These are phyloP conservation scores for Xestia rhomboidea DNA, from an alignment of 2,888 invertebrate species.

Conservation along the genomic window DNA sequence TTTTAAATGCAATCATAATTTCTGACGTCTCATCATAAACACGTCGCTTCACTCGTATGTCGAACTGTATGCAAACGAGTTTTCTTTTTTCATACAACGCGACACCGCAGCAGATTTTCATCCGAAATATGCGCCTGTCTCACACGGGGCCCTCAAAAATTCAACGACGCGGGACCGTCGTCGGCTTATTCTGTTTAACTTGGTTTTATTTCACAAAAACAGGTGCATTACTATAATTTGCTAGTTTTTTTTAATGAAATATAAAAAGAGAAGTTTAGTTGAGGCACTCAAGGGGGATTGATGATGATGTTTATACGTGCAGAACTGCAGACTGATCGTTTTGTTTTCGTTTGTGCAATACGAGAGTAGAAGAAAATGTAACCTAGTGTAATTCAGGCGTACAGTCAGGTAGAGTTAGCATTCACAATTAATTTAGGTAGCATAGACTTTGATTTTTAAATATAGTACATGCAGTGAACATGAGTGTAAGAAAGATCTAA, in stretches of 20 bases:
- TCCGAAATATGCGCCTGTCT: slow-evolving; percentile 82
- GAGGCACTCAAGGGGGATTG: slow-evolving; percentile 11
- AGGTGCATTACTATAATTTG: slow-evolving; percentile 63
- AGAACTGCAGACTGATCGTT: not conserved
- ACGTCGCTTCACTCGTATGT: slow-evolving; percentile 60
- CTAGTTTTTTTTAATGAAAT: slow-evolving; percentile 38
- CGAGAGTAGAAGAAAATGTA: not conserved
- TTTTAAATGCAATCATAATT: slow-evolving; percentile 59
- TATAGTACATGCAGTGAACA: not conserved
- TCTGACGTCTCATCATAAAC: slow-evolving; percentile 37
- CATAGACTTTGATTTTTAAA: not conserved
- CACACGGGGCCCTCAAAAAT: slow-evolving; percentile 86
- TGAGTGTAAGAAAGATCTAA: not conserved
- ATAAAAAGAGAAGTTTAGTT: not conserved
- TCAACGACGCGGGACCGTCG: slow-evolving; percentile 78
- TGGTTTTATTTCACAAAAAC: slow-evolving; percentile 48
- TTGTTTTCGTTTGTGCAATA: not conserved
- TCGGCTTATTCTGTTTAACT: slow-evolving; percentile 76
- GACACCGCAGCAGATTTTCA: slow-evolving; percentile 81
- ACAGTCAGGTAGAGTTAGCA: not conserved
- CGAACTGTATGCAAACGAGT: slow-evolving; percentile 71
- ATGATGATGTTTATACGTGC: slow-evolving; percentile 2
- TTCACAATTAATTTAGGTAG: not conserved
- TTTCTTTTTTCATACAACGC: slow-evolving; percentile 81
- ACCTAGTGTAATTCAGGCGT: not conserved